phyloP scores from a whole-genome alignment of 2,797 vertebrate species.

The Setipinna tenuifilis region DNA sequence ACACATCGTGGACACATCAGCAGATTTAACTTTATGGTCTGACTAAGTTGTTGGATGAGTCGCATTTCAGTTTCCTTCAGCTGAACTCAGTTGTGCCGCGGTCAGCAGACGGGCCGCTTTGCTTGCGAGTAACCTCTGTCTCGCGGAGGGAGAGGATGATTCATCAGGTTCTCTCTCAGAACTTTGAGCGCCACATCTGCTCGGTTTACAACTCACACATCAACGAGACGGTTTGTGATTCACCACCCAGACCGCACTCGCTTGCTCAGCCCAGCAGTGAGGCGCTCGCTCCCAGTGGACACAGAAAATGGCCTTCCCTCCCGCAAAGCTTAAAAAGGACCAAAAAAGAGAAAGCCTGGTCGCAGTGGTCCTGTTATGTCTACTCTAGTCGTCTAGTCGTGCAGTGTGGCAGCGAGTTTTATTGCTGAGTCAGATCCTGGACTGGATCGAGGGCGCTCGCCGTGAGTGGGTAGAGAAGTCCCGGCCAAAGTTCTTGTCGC shows the following conservation, averaged over 20 bases:
- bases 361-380: no score
- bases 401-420: background rate
- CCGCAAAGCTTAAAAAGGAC: background rate
- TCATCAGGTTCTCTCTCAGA: background rate
- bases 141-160: background rate
- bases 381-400: background rate
- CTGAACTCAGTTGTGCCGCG: background rate
- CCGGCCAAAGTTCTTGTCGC: background rate
- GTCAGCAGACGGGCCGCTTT: background rate
- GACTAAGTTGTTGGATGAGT: background rate
- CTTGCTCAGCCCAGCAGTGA: background rate
- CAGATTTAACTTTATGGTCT: background rate
- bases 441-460: background rate
- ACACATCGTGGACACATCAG: background rate
- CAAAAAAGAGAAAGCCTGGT: background rate
- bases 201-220: background rate
- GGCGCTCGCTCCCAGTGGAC: background rate
- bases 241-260: background rate
- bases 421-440: background rate
- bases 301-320: background rate
- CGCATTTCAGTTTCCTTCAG: background rate
- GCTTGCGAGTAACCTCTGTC: conserved; percentile 6
- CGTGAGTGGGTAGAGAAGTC: background rate
- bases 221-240: background rate
- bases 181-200: conserved; percentile 15